Base-by-base conservation (phyloP, 2,797 vertebrate genomes). In the Centroberyx gerrardi region DNA sequence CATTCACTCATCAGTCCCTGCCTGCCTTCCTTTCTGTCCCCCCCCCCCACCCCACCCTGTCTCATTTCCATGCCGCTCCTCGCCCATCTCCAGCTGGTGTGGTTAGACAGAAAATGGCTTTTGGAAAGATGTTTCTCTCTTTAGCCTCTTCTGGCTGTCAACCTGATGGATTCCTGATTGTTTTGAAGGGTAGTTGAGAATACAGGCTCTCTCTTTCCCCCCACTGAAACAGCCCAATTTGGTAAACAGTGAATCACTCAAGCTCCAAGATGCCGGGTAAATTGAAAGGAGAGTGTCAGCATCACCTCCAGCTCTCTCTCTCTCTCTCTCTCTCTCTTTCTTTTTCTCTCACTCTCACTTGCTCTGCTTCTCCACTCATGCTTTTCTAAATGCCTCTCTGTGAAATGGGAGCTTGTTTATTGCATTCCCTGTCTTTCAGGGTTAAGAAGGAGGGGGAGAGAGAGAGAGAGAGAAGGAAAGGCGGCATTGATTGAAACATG, bases 181-280 rank as follows among this genome's bases (percentile, higher is more conserved):
- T 93, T 92, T 87, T 88, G 88, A 93, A 91, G 86, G 89, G 79
- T 86, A 81, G 89, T 54, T 77, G 80, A 87, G 83, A 90, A 92
- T 74, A 75, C 76, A 29, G 72, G 66, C 83, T 72, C 67, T 74
- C 69, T 82, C 72, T 42, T 70, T 78, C 62, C 68, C 15, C 54
- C 58, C 33, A 72, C 81, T 85, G 78, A 88, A 93, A 86, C 78
- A 74, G 85, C 79, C 88, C 87, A 90, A 88, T 94, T 93, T 93
- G 80, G 89, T 89, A 89, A 92, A 92, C 87, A 87, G 83, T 76
- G 82, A 87, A 85, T 90, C 90, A 91, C 84, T 89, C 84, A 63
- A 77, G 77, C 86, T 81, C 75, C 51, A 49, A 84, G 83, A 87
- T 9, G 78, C 70, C 59, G 83, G 74, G 68, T 87, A 89, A 90